A percentile compares a stretch with the other conserved stretches of the same genome.
These are phyloP conservation scores for Nipponacmea schrenckii DNA, from an alignment of 2,888 invertebrate species.

Conservation along the genomic window DNA sequence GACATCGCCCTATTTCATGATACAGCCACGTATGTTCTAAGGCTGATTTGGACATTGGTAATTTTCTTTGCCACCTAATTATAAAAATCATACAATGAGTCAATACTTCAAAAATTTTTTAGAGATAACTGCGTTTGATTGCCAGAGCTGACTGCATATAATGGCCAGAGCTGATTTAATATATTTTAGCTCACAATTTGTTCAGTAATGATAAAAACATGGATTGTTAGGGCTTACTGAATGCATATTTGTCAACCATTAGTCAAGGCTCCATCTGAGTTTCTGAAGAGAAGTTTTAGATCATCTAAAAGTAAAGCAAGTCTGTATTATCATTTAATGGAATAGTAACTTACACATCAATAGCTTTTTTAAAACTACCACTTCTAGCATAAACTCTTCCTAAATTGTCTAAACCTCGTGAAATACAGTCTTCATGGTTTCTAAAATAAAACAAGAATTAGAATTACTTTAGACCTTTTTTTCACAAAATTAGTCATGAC, in stretches of 20 bases:
- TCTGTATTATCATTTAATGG: too few species aligned
- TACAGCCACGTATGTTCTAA: constrained; percentile 68
- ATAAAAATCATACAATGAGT: neutral
- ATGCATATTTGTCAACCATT: too few species aligned
- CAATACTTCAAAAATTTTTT: neutral
- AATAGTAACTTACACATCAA: constrained; percentile 63
- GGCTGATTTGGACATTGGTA: constrained; percentile 64
- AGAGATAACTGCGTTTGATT: too few species aligned
- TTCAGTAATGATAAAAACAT: too few species aligned
- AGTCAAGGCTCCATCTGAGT: too few species aligned
- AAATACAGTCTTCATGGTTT: constrained; percentile 62
- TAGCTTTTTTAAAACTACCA: constrained; percentile 67
- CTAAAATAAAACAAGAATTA: constrained; percentile 38
- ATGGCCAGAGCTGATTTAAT: too few species aligned
- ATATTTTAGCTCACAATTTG: too few species aligned
- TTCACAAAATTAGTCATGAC: too few species aligned
- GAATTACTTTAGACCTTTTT: neutral
- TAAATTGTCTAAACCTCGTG: constrained; percentile 67
- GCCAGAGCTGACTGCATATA: too few species aligned
- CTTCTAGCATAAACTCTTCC: constrained; percentile 67
- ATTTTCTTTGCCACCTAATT: constrained; percentile 65
- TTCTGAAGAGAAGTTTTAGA: too few species aligned
- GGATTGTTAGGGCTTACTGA: too few species aligned
- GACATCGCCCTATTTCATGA: constrained; percentile 69
- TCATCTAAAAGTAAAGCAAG: too few species aligned